Evolutionary conservation across 2,797 vertebrate species (phyloP).

Genomic region (Danio tinwini): DNA sequence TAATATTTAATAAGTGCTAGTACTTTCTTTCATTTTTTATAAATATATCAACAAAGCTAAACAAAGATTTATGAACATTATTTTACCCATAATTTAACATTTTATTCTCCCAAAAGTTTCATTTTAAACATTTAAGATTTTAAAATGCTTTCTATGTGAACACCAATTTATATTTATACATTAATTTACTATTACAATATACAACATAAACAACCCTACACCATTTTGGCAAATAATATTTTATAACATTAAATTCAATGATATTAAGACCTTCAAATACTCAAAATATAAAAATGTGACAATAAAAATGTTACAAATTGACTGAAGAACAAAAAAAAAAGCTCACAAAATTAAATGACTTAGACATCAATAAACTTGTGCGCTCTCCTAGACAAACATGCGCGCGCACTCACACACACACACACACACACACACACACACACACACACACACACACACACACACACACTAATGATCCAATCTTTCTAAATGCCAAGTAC

Average conservation of each 20-base stretch:
- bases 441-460: slow-evolving; percentile 52
- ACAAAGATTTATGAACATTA: no score
- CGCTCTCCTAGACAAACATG: not conserved
- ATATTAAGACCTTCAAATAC: not conserved
- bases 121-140: no score
- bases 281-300: not conserved
- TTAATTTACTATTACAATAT: no score
- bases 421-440: slow-evolving; percentile 56
- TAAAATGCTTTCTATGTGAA: no score
- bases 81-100: no score
- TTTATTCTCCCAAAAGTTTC: no score
- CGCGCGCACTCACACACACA: slow-evolving; percentile 62
- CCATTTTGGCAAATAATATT: no score
- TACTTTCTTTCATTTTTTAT: no score
- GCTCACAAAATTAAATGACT: slow-evolving; percentile 25
- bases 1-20: no score
- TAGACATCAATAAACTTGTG: slow-evolving; percentile 32
- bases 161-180: no score
- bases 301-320: not conserved
- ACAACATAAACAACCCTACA: no score
- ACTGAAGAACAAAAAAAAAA: not conserved
- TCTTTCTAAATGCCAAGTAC: slow-evolving; percentile 82
- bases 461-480: slow-evolving; percentile 78
- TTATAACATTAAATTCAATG: not conserved
- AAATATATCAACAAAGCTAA: no score